Evolutionary conservation across 2,113 vertebrate species (phyloP).

Genomic region (Heliornis fulica): DNA sequence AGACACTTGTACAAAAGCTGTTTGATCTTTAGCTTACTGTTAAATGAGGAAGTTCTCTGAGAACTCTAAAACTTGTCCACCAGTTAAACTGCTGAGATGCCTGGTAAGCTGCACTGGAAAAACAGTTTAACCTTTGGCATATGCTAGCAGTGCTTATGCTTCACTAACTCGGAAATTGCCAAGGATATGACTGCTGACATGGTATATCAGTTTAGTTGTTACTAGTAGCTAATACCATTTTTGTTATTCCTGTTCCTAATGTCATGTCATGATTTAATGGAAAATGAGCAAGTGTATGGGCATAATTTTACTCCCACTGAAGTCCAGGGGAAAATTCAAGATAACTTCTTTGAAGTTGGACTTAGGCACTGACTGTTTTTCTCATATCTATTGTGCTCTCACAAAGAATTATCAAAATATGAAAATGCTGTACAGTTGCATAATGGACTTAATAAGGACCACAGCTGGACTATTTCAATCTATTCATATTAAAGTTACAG

Average conservation of each 20-base stretch:
- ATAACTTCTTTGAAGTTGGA: not conserved
- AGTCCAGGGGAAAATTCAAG: not conserved
- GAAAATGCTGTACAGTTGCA: not conserved
- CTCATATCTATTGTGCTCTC: not conserved
- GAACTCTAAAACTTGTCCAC: not conserved
- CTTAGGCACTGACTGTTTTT: not conserved
- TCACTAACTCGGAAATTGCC: not conserved
- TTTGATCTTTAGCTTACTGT: not conserved
- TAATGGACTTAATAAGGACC: not conserved
- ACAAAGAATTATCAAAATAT: not conserved
- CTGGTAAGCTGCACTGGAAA: not conserved
- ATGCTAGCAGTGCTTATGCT: not conserved
- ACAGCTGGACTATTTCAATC: not conserved
- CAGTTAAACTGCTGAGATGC: not conserved
- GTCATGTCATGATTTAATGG: not conserved
- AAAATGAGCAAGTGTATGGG: not conserved
- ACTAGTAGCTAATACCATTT: not conserved
- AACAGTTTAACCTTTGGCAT: rapidly evolving
- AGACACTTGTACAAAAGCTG: not conserved
- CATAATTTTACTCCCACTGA: not conserved
- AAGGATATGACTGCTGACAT: not conserved
- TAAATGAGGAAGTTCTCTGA: not conserved
- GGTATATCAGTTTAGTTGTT: not conserved
- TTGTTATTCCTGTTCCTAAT: not conserved
- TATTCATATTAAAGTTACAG: not conserved